Conservation (phyloP, 2,888 invertebrate species). For the Eupithecia subfuscata region DNA sequence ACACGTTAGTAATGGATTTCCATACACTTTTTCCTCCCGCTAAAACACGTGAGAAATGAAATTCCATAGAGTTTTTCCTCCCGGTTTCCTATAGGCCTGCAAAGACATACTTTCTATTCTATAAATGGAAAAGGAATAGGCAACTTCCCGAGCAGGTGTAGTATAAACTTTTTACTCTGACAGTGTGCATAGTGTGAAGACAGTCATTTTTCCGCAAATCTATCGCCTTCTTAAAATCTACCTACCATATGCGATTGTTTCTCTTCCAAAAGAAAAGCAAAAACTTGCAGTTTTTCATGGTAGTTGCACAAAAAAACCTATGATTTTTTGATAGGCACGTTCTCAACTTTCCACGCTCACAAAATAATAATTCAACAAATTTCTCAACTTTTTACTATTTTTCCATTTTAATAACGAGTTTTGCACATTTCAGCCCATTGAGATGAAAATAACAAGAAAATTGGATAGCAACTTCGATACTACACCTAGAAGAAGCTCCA, state of each 20-base stretch:
- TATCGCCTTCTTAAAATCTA: too few relatives aligned
- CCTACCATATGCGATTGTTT: background rate
- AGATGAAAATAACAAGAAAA: slow-evolving; percentile 14
- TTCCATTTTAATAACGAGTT: background rate
- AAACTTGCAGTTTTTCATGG: background rate
- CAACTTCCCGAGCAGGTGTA: too few relatives aligned
- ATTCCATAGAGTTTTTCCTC: too few relatives aligned
- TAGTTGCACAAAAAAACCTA: background rate
- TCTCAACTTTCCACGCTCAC: background rate
- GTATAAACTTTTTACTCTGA: background rate
- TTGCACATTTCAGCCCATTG: background rate
- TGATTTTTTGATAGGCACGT: background rate
- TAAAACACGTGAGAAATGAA: too few relatives aligned
- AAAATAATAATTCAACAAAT: background rate
- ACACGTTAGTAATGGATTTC: too few relatives aligned
- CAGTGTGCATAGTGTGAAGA: background rate
- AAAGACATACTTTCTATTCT: too few relatives aligned
- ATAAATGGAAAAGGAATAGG: too few relatives aligned
- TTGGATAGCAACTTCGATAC: slow-evolving; percentile 12
- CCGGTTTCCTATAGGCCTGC: too few relatives aligned
- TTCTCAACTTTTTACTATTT: background rate
- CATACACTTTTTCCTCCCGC: too few relatives aligned
- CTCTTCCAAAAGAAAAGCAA: background rate
- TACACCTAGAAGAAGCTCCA: slow-evolving; percentile 23
- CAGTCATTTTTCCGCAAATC: background rate